A percentile compares a stretch with the other conserved stretches of the same genome.
Conservation (phyloP, 2,888 invertebrate genomes). For the Parnassius mnemosyne region DNA sequence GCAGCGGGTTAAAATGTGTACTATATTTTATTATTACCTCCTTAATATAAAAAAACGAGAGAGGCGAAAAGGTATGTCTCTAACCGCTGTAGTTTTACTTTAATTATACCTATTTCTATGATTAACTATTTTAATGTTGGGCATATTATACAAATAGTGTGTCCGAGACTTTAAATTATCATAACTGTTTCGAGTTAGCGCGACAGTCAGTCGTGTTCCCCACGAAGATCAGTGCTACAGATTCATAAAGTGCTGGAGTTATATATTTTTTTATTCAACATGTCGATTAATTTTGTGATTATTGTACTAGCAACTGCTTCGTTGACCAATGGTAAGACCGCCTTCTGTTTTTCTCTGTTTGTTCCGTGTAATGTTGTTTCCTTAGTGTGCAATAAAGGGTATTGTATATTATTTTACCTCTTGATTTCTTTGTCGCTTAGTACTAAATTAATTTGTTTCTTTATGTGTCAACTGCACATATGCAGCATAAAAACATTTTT, state of each 20-base stretch:
- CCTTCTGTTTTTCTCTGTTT: no score
- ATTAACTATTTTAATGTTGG: no score
- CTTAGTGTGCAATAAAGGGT: no score
- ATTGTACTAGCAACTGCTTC: conserved; percentile 30
- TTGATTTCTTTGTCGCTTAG: conserved; percentile 8
- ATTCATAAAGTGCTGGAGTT: not conserved
- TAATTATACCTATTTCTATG: no score
- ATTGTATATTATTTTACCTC: conserved; percentile 4
- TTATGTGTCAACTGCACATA: not conserved
- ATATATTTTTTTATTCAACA: not conserved
- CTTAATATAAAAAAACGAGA: no score
- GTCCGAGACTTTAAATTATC: conserved; percentile 4
- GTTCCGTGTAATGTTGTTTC: no score
- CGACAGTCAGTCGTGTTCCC: conserved; percentile 9
- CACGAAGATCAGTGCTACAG: conserved; percentile 1
- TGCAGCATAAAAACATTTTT: no score
- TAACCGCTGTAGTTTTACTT: no score
- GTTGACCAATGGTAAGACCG: conserved; percentile 31
- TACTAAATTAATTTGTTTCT: not conserved
- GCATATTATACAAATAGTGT: not conserved
- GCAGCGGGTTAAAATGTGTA: no score
- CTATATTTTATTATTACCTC: no score
- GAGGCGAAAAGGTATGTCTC: no score
- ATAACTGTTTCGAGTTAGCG: conserved; percentile 3
- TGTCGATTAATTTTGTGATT: conserved; percentile 31